Evolutionary conservation across 2,797 vertebrate species (phyloP).

Genomic region (Masticophis lateralis): DNA sequence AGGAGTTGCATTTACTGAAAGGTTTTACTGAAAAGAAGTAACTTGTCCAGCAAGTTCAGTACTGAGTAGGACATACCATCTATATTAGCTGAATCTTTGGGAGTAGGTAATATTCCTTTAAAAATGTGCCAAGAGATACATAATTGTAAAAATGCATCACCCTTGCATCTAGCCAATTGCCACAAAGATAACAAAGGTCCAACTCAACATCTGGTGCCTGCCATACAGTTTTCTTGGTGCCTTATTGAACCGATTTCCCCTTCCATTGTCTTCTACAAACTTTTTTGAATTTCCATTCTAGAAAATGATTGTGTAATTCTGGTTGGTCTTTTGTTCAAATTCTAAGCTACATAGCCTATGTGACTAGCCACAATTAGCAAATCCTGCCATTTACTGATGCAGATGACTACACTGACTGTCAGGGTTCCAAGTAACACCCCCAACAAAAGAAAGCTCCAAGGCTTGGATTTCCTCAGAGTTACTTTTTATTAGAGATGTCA

Average conservation of each 20-base stretch:
- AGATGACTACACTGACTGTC: neutral
- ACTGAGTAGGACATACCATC: constrained; percentile 35
- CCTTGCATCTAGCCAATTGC: constrained; percentile 16
- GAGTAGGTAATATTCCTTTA: neutral
- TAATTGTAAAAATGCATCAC: constrained; percentile 43
- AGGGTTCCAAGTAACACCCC: too few species aligned
- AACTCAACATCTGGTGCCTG: neutral
- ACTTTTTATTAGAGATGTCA: too few species aligned
- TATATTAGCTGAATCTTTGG: constrained; percentile 17
- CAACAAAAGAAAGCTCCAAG: too few species aligned
- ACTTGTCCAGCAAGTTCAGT: neutral
- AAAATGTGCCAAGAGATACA: constrained; percentile 32
- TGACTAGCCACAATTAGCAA: neutral
- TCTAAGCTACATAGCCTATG: neutral
- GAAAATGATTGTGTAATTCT: neutral
- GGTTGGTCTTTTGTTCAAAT: neutral
- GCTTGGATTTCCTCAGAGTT: too few species aligned
- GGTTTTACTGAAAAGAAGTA: neutral
- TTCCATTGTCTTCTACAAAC: neutral
- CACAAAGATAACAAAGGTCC: neutral
- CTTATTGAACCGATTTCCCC: neutral
- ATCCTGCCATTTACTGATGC: neutral
- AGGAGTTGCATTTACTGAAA: constrained; percentile 18
- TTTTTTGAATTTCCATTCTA: neutral
- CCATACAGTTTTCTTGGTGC: neutral